Evolutionary conservation across 2,113 vertebrate genomes (phyloP).

Genomic region (Zosterops pallidus): DNA sequence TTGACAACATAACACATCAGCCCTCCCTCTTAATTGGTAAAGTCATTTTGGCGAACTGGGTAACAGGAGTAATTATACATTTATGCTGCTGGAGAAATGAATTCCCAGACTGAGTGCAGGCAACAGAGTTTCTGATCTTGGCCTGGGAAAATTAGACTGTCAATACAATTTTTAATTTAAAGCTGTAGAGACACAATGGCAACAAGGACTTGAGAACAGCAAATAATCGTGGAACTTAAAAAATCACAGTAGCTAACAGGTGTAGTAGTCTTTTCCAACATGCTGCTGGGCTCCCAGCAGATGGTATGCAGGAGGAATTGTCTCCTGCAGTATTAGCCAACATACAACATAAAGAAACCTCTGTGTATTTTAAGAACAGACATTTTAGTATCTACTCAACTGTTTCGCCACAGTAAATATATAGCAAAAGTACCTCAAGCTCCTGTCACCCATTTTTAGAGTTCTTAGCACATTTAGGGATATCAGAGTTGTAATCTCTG

Average conservation of each 20-base stretch:
- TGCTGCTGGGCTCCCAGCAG: neutral
- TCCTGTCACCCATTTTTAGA: neutral
- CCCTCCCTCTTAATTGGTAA: neutral
- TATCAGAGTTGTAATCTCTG: neutral
- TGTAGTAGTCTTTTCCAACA: neutral
- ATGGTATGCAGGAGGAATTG: neutral
- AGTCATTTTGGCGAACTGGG: neutral
- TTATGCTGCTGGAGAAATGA: neutral
- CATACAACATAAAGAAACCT: neutral
- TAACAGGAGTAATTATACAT: neutral
- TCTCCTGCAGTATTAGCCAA: neutral
- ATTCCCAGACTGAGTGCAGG: neutral
- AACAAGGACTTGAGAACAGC: neutral
- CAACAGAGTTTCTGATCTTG: neutral
- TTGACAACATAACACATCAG: fast-evolving
- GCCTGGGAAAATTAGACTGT: neutral
- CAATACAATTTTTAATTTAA: neutral
- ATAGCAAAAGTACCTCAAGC: neutral
- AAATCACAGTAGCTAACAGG: neutral
- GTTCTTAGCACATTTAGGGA: neutral
- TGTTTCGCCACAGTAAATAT: neutral
- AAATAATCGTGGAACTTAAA: neutral
- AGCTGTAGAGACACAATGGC: neutral
- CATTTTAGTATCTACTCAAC: neutral
- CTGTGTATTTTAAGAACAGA: neutral